A percentile compares a stretch with the other conserved stretches of the same genome.
Conservation (phyloP, 2,797 vertebrate genomes). For the Prionace glauca region DNA sequence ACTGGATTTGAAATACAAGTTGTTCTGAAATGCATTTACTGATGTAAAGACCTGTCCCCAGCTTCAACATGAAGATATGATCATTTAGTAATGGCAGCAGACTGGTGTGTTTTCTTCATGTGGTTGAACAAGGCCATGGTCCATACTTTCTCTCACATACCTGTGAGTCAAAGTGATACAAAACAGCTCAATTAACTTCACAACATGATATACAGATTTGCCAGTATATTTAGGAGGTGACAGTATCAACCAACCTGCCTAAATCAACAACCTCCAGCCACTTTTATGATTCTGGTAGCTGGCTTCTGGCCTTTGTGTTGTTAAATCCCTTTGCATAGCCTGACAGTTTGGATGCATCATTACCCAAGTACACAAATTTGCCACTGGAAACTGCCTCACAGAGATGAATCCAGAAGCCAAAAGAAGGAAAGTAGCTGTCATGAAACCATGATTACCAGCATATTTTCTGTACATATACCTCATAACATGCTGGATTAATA, state of each 20-base stretch:
- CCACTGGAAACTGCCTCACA: background rate
- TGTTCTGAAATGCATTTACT: background rate
- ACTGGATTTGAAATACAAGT: background rate
- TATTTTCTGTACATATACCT: background rate
- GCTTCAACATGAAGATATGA: background rate
- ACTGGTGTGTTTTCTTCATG: background rate
- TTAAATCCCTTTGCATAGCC: background rate
- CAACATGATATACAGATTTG: conserved; percentile 39
- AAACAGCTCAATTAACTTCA: conserved; percentile 47
- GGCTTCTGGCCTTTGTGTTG: background rate
- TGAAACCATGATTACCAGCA: background rate
- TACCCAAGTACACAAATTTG: background rate
- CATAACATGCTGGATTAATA: background rate
- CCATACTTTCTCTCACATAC: conserved; percentile 56
- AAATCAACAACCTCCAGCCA: background rate
- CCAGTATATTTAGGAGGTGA: conserved; percentile 49
- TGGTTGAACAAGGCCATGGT: background rate
- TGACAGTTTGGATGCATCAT: background rate
- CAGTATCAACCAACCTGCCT: background rate
- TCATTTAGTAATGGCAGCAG: background rate
- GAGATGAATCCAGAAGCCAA: background rate
- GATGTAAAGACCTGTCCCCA: background rate
- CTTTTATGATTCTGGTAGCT: background rate
- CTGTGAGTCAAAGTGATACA: conserved; percentile 51
- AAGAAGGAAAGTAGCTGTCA: background rate